These are phyloP conservation scores for Monochamus alternatus DNA, from an alignment of 2,888 invertebrate genomes.

Conservation along the genomic window DNA sequence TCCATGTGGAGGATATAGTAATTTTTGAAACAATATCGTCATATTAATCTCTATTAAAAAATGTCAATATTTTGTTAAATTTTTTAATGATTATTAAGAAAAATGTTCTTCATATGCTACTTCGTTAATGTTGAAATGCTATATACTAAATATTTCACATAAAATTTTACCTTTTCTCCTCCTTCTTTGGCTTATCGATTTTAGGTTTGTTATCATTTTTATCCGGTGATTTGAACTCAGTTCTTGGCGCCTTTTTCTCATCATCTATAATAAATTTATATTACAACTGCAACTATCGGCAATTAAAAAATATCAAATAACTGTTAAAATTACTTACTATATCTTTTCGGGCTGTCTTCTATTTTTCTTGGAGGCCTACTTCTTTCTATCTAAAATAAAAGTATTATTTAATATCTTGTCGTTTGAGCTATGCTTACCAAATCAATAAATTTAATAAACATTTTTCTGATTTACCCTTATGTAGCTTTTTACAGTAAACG, in stretches of 20 bases:
- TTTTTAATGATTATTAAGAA: too few species aligned
- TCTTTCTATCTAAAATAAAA: conserved; percentile 51
- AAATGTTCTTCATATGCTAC: too few species aligned
- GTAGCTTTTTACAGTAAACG: too few species aligned
- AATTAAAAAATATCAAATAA: background rate
- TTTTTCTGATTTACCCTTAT: too few species aligned
- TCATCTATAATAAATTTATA: conserved; percentile 47
- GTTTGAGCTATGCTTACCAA: too few species aligned
- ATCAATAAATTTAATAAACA: too few species aligned
- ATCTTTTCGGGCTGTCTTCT: conserved; percentile 51
- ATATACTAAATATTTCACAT: background rate
- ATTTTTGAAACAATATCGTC: too few species aligned
- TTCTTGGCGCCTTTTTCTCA: conserved; percentile 52
- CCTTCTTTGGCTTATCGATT: conserved; percentile 54
- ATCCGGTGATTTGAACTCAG: conserved; percentile 52
- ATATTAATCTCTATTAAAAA: too few species aligned
- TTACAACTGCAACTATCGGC: background rate
- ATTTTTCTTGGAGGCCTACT: conserved; percentile 44
- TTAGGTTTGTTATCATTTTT: conserved; percentile 52
- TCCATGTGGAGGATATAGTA: too few species aligned
- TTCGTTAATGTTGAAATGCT: background rate
- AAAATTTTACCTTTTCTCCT: conserved; percentile 56
- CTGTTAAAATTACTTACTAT: conserved; percentile 46
- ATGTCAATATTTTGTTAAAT: too few species aligned
- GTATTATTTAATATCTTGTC: background rate